These are phyloP conservation scores for Eurystomus glaucurus DNA, from an alignment of 2,797 vertebrate species.

Conservation along the genomic window DNA sequence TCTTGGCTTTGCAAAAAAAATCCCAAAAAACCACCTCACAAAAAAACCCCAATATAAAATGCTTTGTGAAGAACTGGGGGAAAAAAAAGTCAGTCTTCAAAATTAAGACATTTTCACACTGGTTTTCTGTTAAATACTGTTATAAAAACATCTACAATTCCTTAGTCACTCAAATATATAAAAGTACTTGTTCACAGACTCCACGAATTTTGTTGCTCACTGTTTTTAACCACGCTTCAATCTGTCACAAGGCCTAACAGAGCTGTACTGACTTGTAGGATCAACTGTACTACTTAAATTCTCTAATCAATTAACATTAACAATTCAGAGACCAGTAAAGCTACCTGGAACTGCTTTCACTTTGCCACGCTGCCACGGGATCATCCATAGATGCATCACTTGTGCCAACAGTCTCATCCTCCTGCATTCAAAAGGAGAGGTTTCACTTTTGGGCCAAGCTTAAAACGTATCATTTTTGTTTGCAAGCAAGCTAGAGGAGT, in stretches of 20 bases:
- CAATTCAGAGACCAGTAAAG: neutral
- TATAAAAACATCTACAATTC: neutral
- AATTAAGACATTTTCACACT: neutral
- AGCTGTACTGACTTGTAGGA: neutral
- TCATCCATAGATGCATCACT: conserved; percentile 91
- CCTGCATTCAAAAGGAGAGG: conserved; percentile 77
- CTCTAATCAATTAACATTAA: neutral
- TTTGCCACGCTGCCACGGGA: conserved; percentile 92
- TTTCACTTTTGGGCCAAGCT: neutral
- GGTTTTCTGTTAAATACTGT: neutral
- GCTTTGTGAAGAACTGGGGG: neutral
- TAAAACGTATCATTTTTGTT: neutral
- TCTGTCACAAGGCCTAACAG: neutral
- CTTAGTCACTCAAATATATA: neutral
- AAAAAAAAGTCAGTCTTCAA: neutral
- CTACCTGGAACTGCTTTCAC: conserved; percentile 96
- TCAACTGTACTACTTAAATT: neutral
- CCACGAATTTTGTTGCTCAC: neutral
- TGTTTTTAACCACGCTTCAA: neutral
- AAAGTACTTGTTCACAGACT: neutral
- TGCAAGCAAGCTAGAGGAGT: neutral
- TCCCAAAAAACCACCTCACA: neutral
- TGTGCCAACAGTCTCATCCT: conserved; percentile 88
- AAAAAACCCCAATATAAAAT: neutral
- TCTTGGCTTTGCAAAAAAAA: neutral